Evolutionary conservation across 2,113 vertebrate species (phyloP).

Genomic region (Saguinus midas): DNA sequence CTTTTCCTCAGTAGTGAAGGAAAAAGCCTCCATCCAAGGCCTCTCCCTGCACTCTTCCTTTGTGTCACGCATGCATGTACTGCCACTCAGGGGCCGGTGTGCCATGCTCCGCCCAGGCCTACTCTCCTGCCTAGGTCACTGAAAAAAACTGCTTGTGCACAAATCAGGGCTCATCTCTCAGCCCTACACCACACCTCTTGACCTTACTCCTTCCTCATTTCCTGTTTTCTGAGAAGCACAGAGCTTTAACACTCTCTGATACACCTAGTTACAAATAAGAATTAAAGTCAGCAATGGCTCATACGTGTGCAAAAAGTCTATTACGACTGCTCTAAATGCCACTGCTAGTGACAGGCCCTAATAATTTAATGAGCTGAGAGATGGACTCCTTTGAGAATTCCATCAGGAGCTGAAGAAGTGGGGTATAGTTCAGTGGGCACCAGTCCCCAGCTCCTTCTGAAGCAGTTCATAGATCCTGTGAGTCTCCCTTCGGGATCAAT

Average conservation of each 20-base stretch:
- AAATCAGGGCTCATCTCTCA: background rate
- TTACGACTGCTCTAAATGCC: background rate
- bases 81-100: accelerated
- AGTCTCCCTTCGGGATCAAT: constrained; percentile 34
- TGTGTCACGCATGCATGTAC: accelerated
- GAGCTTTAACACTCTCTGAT: background rate
- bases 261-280: background rate
- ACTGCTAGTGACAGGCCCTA: background rate
- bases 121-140: background rate
- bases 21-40: background rate
- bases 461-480: background rate
- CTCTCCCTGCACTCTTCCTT: background rate
- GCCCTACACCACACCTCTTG: background rate
- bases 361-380: background rate
- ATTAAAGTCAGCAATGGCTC: background rate
- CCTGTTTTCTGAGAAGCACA: background rate
- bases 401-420: background rate
- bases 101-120: accelerated
- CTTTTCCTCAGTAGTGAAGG: background rate
- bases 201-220: background rate
- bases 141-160: background rate
- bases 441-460: background rate
- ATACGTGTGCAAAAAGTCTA: background rate
- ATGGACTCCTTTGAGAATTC: background rate
- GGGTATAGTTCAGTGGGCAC: background rate